Evolutionary conservation across 2,113 vertebrate genomes (phyloP).

Genomic region (Cyphomyrus plagiostoma): DNA sequence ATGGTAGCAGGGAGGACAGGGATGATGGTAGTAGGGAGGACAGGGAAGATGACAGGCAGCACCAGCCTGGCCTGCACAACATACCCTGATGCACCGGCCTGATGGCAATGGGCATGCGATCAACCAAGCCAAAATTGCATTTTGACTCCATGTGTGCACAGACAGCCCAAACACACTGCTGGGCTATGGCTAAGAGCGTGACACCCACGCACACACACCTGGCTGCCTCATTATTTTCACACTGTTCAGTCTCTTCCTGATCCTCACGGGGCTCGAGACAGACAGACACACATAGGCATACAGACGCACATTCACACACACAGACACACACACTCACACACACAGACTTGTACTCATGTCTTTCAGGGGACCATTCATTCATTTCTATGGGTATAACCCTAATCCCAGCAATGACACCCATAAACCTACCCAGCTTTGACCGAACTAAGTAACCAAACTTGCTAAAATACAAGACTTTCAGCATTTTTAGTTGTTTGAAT

Average conservation of each 20-base stretch:
- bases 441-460: neutral
- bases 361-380: neutral
- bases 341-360: neutral
- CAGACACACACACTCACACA: conserved; percentile 26
- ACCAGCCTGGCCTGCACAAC: neutral
- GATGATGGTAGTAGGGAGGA: no score
- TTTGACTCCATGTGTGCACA: neutral
- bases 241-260: conserved; percentile 34
- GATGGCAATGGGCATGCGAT: neutral
- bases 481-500: neutral
- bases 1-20: no score
- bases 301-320: neutral
- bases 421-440: neutral
- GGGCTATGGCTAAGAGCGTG: conserved; percentile 27
- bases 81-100: neutral
- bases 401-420: neutral
- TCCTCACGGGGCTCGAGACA: conserved; percentile 34
- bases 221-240: conserved; percentile 45
- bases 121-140: neutral
- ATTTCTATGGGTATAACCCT: neutral
- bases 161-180: conserved; percentile 15
- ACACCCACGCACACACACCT: conserved; percentile 39
- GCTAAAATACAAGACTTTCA: neutral
- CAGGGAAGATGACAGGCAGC: neutral
- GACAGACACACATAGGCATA: conserved; percentile 21